Percentiles rank a stretch among this genome's conserved stretches.
Conservation (phyloP, 2,797 vertebrate genomes). For the Bryconaethiops microstoma region DNA sequence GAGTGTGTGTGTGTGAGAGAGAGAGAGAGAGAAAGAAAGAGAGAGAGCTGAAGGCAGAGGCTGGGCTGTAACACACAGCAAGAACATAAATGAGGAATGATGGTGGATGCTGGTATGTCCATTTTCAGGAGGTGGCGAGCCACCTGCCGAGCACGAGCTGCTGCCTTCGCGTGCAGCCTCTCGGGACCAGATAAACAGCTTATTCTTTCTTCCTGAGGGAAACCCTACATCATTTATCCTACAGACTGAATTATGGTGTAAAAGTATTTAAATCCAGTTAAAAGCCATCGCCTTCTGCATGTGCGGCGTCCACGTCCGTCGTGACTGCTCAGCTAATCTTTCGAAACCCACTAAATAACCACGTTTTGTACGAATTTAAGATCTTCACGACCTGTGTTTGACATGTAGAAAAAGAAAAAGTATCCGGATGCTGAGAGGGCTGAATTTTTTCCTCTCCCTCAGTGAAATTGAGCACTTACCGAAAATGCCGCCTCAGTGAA, state of each 20-base stretch:
- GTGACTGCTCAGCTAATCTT: not conserved
- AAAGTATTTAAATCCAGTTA: too few relatives aligned
- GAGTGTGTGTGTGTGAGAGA: too few relatives aligned
- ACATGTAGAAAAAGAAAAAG: not conserved
- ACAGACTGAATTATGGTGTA: not conserved
- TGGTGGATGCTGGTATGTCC: conserved; percentile 41
- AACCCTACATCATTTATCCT: not conserved
- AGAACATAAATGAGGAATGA: conserved; percentile 25
- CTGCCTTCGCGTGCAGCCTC: not conserved
- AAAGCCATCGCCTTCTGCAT: conserved; percentile 14
- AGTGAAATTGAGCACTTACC: conserved; percentile 36
- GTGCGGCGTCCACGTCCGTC: conserved; percentile 12
- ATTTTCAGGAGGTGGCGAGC: conserved; percentile 32
- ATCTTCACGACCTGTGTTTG: not conserved
- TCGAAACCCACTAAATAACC: not conserved
- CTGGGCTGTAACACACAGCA: conserved; percentile 30
- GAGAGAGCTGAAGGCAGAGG: not conserved
- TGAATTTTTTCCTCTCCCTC: not conserved
- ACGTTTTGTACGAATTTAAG: not conserved
- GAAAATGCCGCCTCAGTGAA: conserved; percentile 25
- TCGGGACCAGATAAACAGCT: not conserved
- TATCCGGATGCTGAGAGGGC: conserved; percentile 23
- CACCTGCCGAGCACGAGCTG: conserved; percentile 35
- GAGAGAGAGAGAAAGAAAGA: too few relatives aligned
- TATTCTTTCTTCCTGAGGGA: not conserved